phyloP scores from a whole-genome alignment of 2,113 vertebrate species.

The Nothocercus julius region DNA sequence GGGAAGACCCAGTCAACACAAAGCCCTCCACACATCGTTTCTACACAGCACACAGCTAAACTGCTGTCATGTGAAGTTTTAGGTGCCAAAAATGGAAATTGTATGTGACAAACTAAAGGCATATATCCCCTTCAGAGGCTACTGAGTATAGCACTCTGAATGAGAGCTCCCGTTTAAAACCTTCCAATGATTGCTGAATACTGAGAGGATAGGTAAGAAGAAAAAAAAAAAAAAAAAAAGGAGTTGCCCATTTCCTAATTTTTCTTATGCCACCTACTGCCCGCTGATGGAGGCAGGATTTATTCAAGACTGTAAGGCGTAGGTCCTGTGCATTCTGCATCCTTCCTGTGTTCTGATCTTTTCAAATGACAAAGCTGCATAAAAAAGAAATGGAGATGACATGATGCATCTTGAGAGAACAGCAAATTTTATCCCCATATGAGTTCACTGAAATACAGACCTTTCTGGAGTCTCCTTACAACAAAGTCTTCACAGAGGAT shows the following conservation, averaged over 20 bases:
- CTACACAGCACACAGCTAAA: fast-evolving
- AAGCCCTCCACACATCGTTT: not conserved
- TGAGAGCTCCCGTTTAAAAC: not conserved
- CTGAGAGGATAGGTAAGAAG: not conserved
- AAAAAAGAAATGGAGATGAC: not conserved
- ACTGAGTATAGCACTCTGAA: not conserved
- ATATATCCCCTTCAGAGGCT: not conserved
- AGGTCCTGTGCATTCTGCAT: not conserved
- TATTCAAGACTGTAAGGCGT: not conserved
- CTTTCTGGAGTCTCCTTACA: not conserved
- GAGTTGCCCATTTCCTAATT: not conserved
- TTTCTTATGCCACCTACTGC: not conserved
- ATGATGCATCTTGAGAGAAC: not conserved
- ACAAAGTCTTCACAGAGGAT: not conserved
- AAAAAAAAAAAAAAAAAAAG: no score
- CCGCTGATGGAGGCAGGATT: not conserved
- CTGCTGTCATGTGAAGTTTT: not conserved
- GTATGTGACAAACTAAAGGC: not conserved
- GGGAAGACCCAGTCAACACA: not conserved
- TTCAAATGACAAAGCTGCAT: not conserved
- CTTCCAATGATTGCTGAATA: not conserved
- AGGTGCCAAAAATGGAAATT: not conserved
- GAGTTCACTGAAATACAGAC: not conserved
- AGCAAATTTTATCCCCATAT: not conserved
- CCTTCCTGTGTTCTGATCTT: not conserved